Conservation (phyloP, 2,113 vertebrate genomes). For the Clarias batrachus region DNA sequence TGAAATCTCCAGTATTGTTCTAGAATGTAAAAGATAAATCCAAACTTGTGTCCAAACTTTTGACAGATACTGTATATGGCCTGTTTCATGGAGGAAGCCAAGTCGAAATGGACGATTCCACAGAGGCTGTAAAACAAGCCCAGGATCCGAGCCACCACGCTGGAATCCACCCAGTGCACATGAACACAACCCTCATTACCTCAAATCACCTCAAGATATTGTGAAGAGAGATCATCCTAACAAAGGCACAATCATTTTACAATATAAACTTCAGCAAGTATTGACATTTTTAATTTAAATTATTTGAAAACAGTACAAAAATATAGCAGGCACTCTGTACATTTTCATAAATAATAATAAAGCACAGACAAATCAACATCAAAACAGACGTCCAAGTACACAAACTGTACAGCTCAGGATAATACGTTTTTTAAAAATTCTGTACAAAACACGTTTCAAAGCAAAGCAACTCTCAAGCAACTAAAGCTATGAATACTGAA, state of each 20-base stretch:
- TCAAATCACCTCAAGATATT: background rate
- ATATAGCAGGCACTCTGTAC: conserved; percentile 39
- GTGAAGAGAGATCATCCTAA: background rate
- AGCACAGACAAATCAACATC: background rate
- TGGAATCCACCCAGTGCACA: background rate
- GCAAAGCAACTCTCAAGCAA: background rate
- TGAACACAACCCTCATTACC: background rate
- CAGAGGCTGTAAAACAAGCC: background rate
- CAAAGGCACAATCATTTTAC: conserved; percentile 13
- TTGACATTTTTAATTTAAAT: conserved; percentile 33
- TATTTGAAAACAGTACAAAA: conserved; percentile 49
- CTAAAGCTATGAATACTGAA: conserved; percentile 17
- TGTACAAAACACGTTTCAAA: background rate
- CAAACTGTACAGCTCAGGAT: conserved; percentile 14
- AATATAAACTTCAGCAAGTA: background rate
- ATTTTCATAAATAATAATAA: conserved; percentile 46
- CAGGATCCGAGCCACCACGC: background rate
- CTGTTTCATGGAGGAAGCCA: background rate
- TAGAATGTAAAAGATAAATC: too few relatives aligned
- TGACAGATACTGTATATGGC: background rate
- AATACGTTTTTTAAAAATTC: background rate
- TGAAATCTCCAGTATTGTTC: too few relatives aligned
- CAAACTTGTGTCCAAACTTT: too few relatives aligned
- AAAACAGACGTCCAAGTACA: background rate
- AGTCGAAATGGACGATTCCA: background rate